Evolutionary conservation across 1,140 invertebrate genomes (phyloP).

Genomic region (Anadara kagoshimensis): DNA sequence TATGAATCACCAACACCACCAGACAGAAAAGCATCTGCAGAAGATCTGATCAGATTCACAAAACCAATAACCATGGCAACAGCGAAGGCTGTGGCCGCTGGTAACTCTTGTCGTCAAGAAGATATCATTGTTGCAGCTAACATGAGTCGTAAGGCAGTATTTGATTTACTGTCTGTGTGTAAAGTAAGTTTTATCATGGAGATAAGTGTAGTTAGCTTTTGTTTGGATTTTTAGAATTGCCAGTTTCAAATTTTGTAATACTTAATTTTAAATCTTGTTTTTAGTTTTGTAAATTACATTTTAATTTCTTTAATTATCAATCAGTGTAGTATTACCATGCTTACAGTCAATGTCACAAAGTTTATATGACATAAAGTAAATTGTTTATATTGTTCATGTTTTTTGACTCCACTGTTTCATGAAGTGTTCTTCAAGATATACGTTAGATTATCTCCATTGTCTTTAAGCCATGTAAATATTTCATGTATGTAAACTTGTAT

Average conservation of each 20-base stretch:
- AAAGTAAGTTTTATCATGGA: slow-evolving; percentile 77
- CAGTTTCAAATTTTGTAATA: background rate
- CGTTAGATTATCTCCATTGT: background rate
- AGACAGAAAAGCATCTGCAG: slow-evolving; percentile 84
- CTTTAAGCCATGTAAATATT: too few relatives aligned
- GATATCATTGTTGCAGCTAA: slow-evolving; percentile 98
- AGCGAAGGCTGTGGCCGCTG: slow-evolving; percentile 94
- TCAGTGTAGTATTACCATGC: too few relatives aligned
- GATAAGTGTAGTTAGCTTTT: background rate
- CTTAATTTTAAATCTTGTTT: background rate
- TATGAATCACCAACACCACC: slow-evolving; percentile 77
- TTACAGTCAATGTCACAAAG: too few relatives aligned
- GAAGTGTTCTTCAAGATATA: too few relatives aligned
- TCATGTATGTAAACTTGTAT: too few relatives aligned
- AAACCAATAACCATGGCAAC: slow-evolving; percentile 97
- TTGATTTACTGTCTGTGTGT: slow-evolving; percentile 92
- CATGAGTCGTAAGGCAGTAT: slow-evolving; percentile 94
- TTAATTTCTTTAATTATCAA: too few relatives aligned
- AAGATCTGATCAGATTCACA: slow-evolving; percentile 94
- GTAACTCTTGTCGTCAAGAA: slow-evolving; percentile 94
- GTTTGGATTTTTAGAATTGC: too few relatives aligned
- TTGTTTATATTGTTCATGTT: too few relatives aligned
- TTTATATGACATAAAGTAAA: too few relatives aligned
- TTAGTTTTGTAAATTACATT: too few relatives aligned
- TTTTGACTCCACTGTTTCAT: too few relatives aligned